Conservation (phyloP, 2,113 vertebrate genomes). For the Panthera tigris region DNA sequence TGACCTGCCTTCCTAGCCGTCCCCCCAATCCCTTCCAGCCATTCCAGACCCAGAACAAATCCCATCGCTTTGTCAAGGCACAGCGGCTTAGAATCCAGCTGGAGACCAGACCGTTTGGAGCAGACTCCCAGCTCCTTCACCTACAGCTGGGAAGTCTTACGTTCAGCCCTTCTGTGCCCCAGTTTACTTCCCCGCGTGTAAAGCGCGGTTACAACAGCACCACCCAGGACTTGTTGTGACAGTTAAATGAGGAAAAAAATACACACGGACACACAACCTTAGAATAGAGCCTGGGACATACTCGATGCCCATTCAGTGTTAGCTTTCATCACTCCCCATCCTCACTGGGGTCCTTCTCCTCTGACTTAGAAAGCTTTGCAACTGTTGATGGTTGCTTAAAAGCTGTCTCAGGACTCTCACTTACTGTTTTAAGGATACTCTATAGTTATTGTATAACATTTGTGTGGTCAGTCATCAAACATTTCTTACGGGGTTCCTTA, state of each 20-base stretch:
- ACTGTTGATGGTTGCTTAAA: background rate
- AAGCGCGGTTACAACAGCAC: background rate
- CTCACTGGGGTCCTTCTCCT: background rate
- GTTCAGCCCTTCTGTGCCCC: background rate
- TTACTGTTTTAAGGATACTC: background rate
- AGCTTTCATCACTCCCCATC: background rate
- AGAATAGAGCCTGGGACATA: background rate
- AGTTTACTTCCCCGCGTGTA: background rate
- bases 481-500: background rate
- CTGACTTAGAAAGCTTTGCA: background rate
- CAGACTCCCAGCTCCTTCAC: background rate
- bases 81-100: background rate
- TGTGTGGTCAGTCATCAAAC: constrained; percentile 31
- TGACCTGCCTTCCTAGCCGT: background rate
- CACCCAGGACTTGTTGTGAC: background rate
- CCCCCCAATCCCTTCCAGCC: background rate
- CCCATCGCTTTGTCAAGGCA: background rate
- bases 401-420: background rate
- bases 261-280: background rate
- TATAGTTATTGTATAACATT: background rate
- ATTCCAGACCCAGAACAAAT: background rate
- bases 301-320: background rate
- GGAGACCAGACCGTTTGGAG: background rate
- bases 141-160: background rate
- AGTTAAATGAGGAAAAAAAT: background rate